Evolutionary conservation across 2,113 vertebrate species (phyloP).

Genomic region (Calyptomena viridis): DNA sequence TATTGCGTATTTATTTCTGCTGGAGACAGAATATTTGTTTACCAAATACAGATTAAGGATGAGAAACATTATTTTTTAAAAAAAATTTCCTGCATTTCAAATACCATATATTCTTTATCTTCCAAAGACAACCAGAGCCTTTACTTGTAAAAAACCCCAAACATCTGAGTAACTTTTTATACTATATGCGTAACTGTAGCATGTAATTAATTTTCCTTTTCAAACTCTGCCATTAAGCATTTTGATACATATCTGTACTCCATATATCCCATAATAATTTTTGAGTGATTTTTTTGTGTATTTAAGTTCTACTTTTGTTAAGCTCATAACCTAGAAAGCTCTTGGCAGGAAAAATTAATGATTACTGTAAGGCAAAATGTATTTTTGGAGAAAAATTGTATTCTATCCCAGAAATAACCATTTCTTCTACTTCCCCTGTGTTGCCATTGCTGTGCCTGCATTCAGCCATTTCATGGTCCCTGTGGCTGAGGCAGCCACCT

Average conservation of each 20-base stretch:
- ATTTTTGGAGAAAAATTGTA: neutral
- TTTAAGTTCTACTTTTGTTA: neutral
- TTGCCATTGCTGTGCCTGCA: neutral
- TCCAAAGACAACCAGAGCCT: neutral
- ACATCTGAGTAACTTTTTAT: neutral
- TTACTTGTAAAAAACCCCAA: neutral
- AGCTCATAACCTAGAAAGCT: neutral
- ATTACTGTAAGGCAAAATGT: neutral
- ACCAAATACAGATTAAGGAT: neutral
- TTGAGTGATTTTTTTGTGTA: neutral
- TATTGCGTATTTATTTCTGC: neutral
- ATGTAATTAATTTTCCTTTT: neutral
- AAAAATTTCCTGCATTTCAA: neutral
- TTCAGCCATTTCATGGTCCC: neutral
- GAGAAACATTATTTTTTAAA: neutral
- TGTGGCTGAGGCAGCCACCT: too few species aligned
- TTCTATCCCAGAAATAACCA: neutral
- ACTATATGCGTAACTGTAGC: neutral
- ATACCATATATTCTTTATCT: neutral
- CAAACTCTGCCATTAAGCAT: neutral
- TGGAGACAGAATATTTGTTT: neutral
- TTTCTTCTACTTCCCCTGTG: neutral
- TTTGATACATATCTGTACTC: neutral
- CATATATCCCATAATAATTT: neutral
- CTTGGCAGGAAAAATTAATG: neutral